phyloP scores from a whole-genome alignment of 92 coral and sea anemone genomes.

The Pocillopora meandrina region DNA sequence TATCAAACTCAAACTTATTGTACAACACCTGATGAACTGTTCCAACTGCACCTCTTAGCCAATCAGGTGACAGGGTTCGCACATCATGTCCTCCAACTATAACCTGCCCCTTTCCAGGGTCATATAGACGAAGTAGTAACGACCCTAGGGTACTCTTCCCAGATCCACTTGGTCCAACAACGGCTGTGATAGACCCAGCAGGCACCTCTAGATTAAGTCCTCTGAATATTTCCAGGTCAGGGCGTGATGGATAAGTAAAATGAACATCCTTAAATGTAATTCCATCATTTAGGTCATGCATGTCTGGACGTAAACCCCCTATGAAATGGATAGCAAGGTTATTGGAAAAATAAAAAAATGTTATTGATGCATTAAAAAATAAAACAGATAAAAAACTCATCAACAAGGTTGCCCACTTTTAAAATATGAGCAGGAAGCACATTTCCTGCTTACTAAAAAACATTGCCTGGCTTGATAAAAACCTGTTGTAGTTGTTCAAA shows the following conservation, averaged over 20 bases:
- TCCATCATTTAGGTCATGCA: constrained; percentile 66
- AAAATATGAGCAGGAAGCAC: too few species aligned
- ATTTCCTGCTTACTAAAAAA: too few species aligned
- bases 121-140: constrained; percentile 87
- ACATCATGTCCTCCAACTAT: constrained; percentile 86
- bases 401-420: too few species aligned
- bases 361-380: too few species aligned
- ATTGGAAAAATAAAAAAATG: background rate
- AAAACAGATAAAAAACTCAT: too few species aligned
- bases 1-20: background rate
- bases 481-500: too few species aligned
- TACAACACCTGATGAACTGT: constrained; percentile 91
- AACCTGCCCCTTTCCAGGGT: constrained; percentile 82
- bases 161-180: constrained; percentile 98
- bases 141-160: constrained; percentile 96
- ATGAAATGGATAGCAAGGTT: background rate
- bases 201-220: constrained; percentile 75
- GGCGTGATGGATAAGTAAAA: constrained; percentile 91
- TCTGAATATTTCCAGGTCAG: constrained; percentile 73
- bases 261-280: constrained; percentile 79
- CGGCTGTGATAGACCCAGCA: constrained; percentile 91
- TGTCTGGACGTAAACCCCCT: constrained; percentile 70
- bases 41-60: constrained; percentile 87
- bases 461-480: too few species aligned
- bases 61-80: constrained; percentile 80